Evolutionary conservation across 1,140 invertebrate genomes (phyloP).

Genomic region (Drosophila nannoptera): DNA sequence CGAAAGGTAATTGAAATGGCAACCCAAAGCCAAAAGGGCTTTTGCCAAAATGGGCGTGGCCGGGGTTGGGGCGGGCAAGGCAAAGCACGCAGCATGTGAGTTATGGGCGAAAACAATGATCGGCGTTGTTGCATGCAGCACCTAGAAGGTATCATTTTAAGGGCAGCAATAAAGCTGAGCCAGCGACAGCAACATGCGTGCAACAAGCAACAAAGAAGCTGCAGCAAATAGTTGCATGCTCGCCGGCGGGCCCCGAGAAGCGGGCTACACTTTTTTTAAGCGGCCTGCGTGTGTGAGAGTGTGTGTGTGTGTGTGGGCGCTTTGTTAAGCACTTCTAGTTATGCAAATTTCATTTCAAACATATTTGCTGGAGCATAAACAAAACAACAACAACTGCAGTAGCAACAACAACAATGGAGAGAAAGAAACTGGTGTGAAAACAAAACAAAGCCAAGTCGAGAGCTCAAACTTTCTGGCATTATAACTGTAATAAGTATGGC

Average conservation of each 20-base stretch:
- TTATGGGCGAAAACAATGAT: constrained; percentile 24
- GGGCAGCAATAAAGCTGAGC: constrained; percentile 5
- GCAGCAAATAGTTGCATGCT: not conserved
- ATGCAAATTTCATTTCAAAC: constrained; percentile 61
- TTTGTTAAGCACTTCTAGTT: constrained; percentile 65
- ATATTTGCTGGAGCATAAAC: constrained; percentile 37
- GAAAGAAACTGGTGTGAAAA: constrained; percentile 33
- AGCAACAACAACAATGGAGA: not conserved
- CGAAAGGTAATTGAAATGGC: constrained; percentile 41
- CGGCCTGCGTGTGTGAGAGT: not conserved
- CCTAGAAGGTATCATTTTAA: constrained; percentile 40
- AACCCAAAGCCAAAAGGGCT: not conserved
- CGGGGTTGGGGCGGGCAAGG: no score
- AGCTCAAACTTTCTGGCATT: constrained; percentile 40
- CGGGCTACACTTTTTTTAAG: constrained; percentile 51
- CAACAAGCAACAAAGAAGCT: constrained; percentile 25
- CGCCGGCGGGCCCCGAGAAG: constrained; percentile 38
- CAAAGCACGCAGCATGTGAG: constrained; percentile 23
- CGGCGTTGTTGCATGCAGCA: constrained; percentile 28
- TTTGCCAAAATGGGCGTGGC: not conserved
- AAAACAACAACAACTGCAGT: constrained; percentile 17
- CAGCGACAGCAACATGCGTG: constrained; percentile 20
- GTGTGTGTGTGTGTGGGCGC: constrained; percentile 26
- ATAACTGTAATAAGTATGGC: constrained; percentile 47
- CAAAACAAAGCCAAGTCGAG: constrained; percentile 33